These are phyloP conservation scores for Drosophila gunungcola DNA, from an alignment of 1,140 invertebrate genomes.

Conservation along the genomic window DNA sequence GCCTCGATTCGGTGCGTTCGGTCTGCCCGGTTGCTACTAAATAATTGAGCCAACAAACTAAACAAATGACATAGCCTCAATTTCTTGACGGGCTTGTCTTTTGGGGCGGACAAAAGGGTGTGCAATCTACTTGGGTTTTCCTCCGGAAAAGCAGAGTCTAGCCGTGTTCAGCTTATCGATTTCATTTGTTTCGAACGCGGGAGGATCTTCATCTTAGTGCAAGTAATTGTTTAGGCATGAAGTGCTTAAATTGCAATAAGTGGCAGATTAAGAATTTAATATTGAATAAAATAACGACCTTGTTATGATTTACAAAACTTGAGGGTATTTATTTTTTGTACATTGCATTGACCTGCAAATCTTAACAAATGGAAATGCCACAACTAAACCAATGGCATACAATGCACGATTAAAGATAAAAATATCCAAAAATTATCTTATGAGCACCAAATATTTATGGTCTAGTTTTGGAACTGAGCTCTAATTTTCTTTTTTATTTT, in stretches of 20 bases:
- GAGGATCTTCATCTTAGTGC: not conserved
- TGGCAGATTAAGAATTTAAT: too few species aligned
- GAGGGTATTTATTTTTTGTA: too few species aligned
- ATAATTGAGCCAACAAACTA: constrained; percentile 76
- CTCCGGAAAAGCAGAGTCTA: constrained; percentile 18
- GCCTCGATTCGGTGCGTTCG: constrained; percentile 9
- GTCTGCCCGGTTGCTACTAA: constrained; percentile 47
- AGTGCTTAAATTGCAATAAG: too few species aligned
- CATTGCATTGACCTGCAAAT: too few species aligned
- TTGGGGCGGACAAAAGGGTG: constrained; percentile 26
- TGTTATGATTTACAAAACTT: too few species aligned
- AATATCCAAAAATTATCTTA: not conserved
- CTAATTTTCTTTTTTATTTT: too few species aligned
- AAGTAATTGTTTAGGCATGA: constrained; percentile 1
- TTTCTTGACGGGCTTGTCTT: constrained; percentile 58
- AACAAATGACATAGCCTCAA: constrained; percentile 77
- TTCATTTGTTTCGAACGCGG: constrained; percentile 6
- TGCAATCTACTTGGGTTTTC: constrained; percentile 17
- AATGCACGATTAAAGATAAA: too few species aligned
- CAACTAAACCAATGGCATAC: too few species aligned
- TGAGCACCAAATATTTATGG: too few species aligned
- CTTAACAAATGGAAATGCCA: too few species aligned
- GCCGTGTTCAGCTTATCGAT: constrained; percentile 24
- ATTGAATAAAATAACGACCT: too few species aligned
- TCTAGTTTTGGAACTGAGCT: not conserved